These are phyloP conservation scores for Slavum lentiscoides DNA, from an alignment of 2,888 invertebrate species.

Conservation along the genomic window DNA sequence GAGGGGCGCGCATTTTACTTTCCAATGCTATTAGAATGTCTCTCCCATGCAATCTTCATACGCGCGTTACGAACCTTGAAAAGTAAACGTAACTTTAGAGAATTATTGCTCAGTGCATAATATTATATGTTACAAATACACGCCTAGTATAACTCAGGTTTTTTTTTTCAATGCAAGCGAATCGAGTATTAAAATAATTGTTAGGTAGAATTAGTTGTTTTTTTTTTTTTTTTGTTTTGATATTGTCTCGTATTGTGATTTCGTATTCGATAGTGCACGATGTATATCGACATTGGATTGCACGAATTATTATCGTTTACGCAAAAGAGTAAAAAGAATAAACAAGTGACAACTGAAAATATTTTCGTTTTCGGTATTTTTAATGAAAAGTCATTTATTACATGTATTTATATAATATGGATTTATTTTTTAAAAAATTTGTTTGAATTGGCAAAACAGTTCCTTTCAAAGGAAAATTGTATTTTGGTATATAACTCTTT, in stretches of 20 bases:
- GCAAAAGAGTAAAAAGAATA: no score
- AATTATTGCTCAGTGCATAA: background rate
- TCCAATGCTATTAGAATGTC: conserved; percentile 43
- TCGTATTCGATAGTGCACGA: background rate
- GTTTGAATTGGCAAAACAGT: no score
- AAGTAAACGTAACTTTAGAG: conserved; percentile 45
- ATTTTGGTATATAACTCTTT: no score
- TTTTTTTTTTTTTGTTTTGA: background rate
- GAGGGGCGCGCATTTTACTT: conserved; percentile 10
- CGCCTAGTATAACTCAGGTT: background rate
- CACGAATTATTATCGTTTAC: background rate
- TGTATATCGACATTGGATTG: no score
- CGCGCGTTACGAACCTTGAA: conserved; percentile 30
- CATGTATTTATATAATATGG: no score
- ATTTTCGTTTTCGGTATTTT: no score
- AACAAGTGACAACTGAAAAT: no score
- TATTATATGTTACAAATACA: conserved; percentile 6
- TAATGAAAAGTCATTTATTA: no score
- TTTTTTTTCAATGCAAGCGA: background rate
- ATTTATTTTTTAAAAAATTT: no score
- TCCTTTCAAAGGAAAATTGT: no score
- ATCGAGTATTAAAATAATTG: background rate
- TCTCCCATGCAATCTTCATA: background rate
- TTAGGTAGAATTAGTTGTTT: conserved; percentile 16
- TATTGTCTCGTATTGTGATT: background rate